Conservation (phyloP, 1,140 invertebrate genomes). For the Trinorchestia longiramus region DNA sequence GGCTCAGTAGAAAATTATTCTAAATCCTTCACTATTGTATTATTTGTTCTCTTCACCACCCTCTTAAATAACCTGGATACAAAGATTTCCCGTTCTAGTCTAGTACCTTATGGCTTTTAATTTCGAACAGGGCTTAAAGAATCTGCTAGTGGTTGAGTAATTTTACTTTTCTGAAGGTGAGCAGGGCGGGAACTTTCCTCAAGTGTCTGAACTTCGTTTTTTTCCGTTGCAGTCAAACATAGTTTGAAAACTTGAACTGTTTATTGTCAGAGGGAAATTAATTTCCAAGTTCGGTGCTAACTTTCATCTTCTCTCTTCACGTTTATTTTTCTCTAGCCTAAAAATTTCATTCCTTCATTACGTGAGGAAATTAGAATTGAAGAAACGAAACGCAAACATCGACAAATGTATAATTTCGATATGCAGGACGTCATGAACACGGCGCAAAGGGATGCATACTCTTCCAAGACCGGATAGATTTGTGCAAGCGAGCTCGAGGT, state of each 20-base stretch:
- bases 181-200: not conserved
- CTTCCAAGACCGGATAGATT: not conserved
- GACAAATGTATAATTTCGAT: not conserved
- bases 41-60: not conserved
- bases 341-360: not conserved
- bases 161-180: not conserved
- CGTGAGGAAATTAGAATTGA: not conserved
- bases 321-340: not conserved
- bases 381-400: not conserved
- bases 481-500: not conserved
- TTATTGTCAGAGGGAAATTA: not conserved
- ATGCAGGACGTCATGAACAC: not conserved
- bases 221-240: not conserved
- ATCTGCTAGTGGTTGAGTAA: not conserved
- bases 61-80: not conserved
- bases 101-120: not conserved
- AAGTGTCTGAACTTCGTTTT: not conserved
- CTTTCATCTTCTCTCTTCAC: not conserved
- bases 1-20: too few relatives aligned
- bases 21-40: not conserved
- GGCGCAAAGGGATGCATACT: not conserved
- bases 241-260: not conserved
- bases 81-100: not conserved
- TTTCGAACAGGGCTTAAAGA: not conserved
- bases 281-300: not conserved